Percentiles rank a stretch among this genome's conserved stretches.
Conservation (phyloP, 1,140 invertebrate genomes). For the Panagrolaimus sp. region DNA sequence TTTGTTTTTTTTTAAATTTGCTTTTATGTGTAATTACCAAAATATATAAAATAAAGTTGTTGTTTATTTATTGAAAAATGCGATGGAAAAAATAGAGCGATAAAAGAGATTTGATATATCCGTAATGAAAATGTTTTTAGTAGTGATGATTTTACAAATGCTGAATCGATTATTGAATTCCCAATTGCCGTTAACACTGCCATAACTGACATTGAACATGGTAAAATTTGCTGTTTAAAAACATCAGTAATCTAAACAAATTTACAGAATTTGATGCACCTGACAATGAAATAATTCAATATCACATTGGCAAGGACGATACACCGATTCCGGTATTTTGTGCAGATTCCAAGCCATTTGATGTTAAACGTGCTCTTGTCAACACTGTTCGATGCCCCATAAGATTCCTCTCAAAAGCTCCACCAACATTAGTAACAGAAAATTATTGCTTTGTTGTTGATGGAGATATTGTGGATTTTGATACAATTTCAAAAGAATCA, state of each 20-base stretch:
- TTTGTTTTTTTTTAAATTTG: too few species aligned
- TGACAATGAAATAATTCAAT: background rate
- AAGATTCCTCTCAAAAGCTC: background rate
- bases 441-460: conserved; percentile 13
- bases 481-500: background rate
- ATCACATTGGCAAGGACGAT: background rate
- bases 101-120: too few species aligned
- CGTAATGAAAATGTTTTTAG: too few species aligned
- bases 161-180: conserved; percentile 13
- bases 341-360: conserved; percentile 9
- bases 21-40: too few species aligned
- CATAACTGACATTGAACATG: background rate
- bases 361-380: conserved; percentile 2
- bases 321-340: conserved; percentile 12
- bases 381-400: conserved; percentile 1
- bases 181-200: conserved; percentile 1
- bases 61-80: too few species aligned
- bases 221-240: background rate
- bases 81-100: too few species aligned
- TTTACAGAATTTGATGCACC: background rate
- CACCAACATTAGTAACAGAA: conserved; percentile 12
- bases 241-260: background rate
- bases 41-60: too few species aligned
- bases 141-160: background rate
- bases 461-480: conserved; percentile 15